Base-by-base conservation (phyloP, 2,797 vertebrate genomes). In the Gallinago nigripennis region DNA sequence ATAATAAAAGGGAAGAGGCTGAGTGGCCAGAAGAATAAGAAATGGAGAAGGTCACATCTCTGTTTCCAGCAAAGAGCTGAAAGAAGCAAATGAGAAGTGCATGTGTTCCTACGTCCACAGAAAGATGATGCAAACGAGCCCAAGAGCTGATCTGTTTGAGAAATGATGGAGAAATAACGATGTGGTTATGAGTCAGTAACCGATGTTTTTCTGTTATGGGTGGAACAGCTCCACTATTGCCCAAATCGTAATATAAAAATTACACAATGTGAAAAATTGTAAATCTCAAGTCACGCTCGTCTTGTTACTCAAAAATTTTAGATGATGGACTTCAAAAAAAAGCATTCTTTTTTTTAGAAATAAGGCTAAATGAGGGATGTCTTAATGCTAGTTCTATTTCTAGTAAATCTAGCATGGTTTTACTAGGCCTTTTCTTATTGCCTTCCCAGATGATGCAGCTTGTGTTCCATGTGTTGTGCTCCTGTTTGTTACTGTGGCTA, bases 181-280 rank as follows among this genome's bases (percentile, higher is more conserved):
- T 46, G 43, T 48, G 65, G 76, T 81, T 83, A 54, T 92, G 84
- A 96, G 63, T 93, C 89, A 83, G 41, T 54, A 80, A 71, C 50
- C 60, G 18, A 35, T 64, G 24, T 8, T 43, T 83, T 66, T 87
- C 37, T 91, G 28, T 33, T 77, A 3, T 6, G 19, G n/a, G 41
- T 83, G 31, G 46, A 82, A 33, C 16, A 37, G 70, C 45, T 65
- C 43, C 28, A 69, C 12, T 70, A 31, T 71, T 91, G 65, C 46
- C 76, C 81, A 78, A 93, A 79, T 30, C 3, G 1, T 35, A 43
- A 31, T 43, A 33, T 17, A 12, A 77, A 77, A 82, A 39, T 54
- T 57, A 18, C 17, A 15, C 37, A 16, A 4, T 48, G 18, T 71
- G 61, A 68, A 60, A 87, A 87, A 75, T 9, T 3, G 9, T 64